These are phyloP conservation scores for Abramis brama DNA, from an alignment of 2,113 vertebrate species.

Conservation along the genomic window DNA sequence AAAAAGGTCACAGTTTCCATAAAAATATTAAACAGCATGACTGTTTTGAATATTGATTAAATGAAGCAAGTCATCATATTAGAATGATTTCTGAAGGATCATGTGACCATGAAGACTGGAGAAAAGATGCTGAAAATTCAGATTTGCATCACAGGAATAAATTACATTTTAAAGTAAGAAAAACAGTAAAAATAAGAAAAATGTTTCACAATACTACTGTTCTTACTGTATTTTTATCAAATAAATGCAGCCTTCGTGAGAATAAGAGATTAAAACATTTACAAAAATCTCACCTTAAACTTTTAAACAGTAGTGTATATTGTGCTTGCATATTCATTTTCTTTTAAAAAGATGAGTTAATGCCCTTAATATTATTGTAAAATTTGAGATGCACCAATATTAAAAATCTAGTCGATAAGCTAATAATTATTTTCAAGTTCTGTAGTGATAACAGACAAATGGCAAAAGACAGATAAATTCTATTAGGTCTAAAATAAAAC, in stretches of 20 bases:
- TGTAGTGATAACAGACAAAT: background rate
- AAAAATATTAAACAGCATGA: too few species aligned
- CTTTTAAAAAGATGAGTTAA: background rate
- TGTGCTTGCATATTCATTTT: background rate
- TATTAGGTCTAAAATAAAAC: background rate
- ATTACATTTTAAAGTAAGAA: too few species aligned
- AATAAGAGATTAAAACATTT: background rate
- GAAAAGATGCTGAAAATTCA: too few species aligned
- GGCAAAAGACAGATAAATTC: background rate
- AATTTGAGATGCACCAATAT: background rate
- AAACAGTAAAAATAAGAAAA: too few species aligned
- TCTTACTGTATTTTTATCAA: background rate
- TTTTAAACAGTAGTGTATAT: background rate
- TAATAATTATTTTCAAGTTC: background rate
- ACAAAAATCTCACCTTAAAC: background rate
- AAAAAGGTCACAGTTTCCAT: background rate
- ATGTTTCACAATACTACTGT: background rate
- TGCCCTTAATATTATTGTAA: background rate
- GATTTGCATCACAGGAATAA: too few species aligned
- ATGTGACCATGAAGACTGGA: too few species aligned
- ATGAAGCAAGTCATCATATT: too few species aligned
- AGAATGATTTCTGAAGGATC: too few species aligned
- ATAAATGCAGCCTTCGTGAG: background rate
- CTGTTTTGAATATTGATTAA: too few species aligned
- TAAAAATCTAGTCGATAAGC: background rate